Conservation (phyloP, 2,888 invertebrate genomes). For the Ecdyonurus torrentis region DNA sequence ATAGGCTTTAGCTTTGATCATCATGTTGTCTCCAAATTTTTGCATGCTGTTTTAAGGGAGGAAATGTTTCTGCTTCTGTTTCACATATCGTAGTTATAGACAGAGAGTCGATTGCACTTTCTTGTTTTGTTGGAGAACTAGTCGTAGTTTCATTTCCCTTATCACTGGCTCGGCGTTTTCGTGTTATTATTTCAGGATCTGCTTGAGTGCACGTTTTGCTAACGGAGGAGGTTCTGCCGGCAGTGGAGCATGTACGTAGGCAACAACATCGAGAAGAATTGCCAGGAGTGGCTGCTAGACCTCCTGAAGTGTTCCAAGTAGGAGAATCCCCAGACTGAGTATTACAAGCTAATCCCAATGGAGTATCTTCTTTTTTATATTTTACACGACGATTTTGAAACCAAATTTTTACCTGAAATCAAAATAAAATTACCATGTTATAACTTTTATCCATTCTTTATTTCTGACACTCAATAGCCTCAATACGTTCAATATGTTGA, state of each 20-base stretch:
- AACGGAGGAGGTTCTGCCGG: too few relatives aligned
- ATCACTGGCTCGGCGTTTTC: background rate
- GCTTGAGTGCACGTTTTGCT: too few relatives aligned
- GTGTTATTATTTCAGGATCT: background rate
- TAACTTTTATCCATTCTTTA: too few relatives aligned
- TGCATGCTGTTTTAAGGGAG: background rate
- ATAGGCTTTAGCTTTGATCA: background rate
- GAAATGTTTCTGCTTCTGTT: background rate
- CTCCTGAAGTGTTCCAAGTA: background rate
- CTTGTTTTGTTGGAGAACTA: too few relatives aligned
- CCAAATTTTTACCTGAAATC: background rate
- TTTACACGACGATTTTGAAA: conserved; percentile 1
- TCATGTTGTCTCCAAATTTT: conserved; percentile 2
- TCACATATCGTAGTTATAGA: background rate
- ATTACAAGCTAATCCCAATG: background rate
- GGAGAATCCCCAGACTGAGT: background rate
- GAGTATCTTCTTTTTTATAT: background rate
- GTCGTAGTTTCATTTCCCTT: background rate
- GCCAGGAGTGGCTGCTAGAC: background rate
- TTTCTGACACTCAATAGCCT: too few relatives aligned
- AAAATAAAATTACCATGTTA: background rate
- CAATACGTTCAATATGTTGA: too few relatives aligned
- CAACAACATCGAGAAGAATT: background rate
- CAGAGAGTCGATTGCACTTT: background rate
- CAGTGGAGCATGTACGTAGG: background rate